Evolutionary conservation across 1,140 invertebrate species (phyloP).

Genomic region (Drosophila melanica): DNA sequence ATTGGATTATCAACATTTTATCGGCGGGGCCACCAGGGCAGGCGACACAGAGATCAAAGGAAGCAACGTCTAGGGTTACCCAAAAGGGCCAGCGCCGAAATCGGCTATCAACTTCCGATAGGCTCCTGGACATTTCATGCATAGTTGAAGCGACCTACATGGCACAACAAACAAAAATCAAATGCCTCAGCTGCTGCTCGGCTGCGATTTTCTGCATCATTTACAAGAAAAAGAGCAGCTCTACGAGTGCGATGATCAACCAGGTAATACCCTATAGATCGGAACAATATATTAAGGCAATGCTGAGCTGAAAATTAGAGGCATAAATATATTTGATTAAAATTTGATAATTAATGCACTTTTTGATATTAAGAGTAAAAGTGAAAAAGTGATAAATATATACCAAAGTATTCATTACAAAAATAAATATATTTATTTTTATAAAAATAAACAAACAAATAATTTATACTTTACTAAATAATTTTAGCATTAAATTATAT

Average conservation of each 20-base stretch:
- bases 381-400: too few species aligned
- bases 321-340: too few species aligned
- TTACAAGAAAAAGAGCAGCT: conserved; percentile 30
- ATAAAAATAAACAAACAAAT: too few species aligned
- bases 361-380: too few species aligned
- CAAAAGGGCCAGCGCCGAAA: neutral
- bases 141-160: conserved; percentile 55
- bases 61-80: conserved; percentile 68
- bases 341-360: too few species aligned
- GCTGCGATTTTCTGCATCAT: conserved; percentile 74
- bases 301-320: too few species aligned
- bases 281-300: too few species aligned
- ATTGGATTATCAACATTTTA: conserved; percentile 73
- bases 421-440: too few species aligned
- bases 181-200: conserved; percentile 51
- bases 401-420: too few species aligned
- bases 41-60: conserved; percentile 61
- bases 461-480: too few species aligned
- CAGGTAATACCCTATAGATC: too few species aligned
- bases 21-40: conserved; percentile 33
- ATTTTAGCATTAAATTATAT: too few species aligned
- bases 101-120: conserved; percentile 77
- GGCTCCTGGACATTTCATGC: conserved; percentile 74
- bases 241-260: neutral
- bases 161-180: conserved; percentile 75